These are phyloP conservation scores for Anoncus sp. DNA, from an alignment of 2,888 invertebrate genomes.

Conservation along the genomic window DNA sequence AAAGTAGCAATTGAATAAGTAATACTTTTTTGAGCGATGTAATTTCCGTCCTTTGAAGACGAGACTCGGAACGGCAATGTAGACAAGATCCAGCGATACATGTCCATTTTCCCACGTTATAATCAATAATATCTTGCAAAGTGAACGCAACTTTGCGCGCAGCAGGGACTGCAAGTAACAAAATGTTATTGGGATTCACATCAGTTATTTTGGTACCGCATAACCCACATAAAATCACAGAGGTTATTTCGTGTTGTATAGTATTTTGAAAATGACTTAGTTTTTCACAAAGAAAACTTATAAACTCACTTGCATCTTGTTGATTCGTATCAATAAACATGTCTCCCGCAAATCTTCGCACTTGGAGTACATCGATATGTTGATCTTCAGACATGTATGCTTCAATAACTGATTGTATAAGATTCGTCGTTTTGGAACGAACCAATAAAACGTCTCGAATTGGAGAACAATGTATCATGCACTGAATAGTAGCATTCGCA, in stretches of 20 bases:
- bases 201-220: conserved; percentile 16
- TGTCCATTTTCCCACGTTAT: conserved; percentile 15
- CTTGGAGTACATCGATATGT: too few species aligned
- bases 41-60: not conserved
- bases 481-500: conserved; percentile 55
- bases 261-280: not conserved
- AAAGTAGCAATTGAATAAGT: conserved; percentile 10
- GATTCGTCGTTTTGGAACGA: not conserved
- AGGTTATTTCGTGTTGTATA: conserved; percentile 10
- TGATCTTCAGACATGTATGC: not conserved
- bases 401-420: not conserved
- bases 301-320: conserved; percentile 41
- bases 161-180: not conserved
- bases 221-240: not conserved
- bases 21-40: conserved; percentile 16
- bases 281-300: not conserved
- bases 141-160: not conserved
- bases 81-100: not conserved
- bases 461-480: conserved; percentile 42
- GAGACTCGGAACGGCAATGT: not conserved
- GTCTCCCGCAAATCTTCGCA: conserved; percentile 18
- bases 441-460: not conserved
- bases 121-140: conserved; percentile 30
- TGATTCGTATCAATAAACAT: conserved; percentile 28
- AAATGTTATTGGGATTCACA: conserved; percentile 11